These are phyloP conservation scores for Papilio glaucus DNA, from an alignment of 1,140 invertebrate species.

Conservation along the genomic window DNA sequence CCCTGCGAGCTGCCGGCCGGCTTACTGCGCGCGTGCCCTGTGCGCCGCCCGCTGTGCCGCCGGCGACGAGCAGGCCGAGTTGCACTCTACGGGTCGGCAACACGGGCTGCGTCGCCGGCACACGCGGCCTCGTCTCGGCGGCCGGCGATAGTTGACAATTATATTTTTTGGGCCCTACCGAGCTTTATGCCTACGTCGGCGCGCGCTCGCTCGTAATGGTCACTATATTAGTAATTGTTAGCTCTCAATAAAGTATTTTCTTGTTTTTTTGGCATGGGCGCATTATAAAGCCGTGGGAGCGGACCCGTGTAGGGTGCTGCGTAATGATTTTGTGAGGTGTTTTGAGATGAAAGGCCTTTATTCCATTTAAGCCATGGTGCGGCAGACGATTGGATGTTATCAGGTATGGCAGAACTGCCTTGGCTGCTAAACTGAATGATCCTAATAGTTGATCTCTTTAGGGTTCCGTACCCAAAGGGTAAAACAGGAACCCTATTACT, in stretches of 20 bases:
- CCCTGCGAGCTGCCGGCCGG: slow-evolving; percentile 37
- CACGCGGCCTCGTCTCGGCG: neutral
- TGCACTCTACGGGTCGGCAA: neutral
- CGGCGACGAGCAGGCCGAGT: neutral
- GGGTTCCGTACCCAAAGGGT: no score
- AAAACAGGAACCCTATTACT: no score
- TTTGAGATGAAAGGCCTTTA: slow-evolving; percentile 5
- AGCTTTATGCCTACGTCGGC: slow-evolving; percentile 51
- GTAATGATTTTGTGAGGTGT: slow-evolving; percentile 27
- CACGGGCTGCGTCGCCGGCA: neutral
- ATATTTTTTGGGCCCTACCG: slow-evolving; percentile 45
- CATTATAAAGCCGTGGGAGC: slow-evolving; percentile 35
- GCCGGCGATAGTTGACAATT: slow-evolving; percentile 42
- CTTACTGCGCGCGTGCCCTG: no score
- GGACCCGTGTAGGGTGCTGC: slow-evolving; percentile 5
- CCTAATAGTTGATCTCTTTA: neutral
- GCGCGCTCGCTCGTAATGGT: slow-evolving; percentile 50
- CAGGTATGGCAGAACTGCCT: neutral
- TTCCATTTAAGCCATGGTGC: neutral
- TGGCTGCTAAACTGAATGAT: neutral
- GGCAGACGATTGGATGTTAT: neutral
- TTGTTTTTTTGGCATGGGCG: slow-evolving; percentile 39
- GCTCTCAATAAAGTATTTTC: slow-evolving; percentile 42
- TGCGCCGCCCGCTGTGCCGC: neutral
- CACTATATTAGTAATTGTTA: slow-evolving; percentile 52